Conservation (phyloP, 1,140 invertebrate species). For the Drosophila equinoxialis region DNA sequence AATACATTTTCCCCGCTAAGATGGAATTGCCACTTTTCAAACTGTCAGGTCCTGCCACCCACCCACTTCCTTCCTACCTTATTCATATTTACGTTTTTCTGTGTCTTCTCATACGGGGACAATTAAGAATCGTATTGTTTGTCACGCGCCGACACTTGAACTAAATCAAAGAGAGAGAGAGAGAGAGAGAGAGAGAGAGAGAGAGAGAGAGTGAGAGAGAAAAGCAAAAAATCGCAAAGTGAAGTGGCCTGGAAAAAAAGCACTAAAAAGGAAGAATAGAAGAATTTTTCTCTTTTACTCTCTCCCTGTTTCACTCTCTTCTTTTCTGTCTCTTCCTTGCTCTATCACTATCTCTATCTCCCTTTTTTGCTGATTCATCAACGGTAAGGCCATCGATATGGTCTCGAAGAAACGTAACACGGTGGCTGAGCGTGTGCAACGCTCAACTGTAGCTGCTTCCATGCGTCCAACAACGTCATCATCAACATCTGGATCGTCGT, state of each 20-base stretch:
- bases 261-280: constrained; percentile 2
- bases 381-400: constrained; percentile 52
- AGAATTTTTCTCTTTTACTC: background rate
- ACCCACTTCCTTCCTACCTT: no score
- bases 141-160: constrained; percentile 72
- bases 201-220: constrained; percentile 25
- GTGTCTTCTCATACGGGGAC: constrained; percentile 8
- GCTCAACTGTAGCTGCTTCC: constrained; percentile 46
- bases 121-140: constrained; percentile 55
- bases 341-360: constrained; percentile 11
- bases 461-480: constrained; percentile 40
- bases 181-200: constrained; percentile 37
- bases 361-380: background rate
- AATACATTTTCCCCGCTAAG: no score
- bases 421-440: constrained; percentile 69
- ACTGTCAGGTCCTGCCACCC: background rate
- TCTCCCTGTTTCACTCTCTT: background rate
- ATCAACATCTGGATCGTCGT: constrained; percentile 16
- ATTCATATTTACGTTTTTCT: background rate
- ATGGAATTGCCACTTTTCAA: background rate
- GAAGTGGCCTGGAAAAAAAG: constrained; percentile 19
- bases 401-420: constrained; percentile 77
- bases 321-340: no score
- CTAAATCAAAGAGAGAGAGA: constrained; percentile 33
- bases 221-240: constrained; percentile 13